Percentiles rank a stretch among this genome's conserved stretches.
phyloP scores from a whole-genome alignment of 1,140 invertebrate genomes.

The Steinernema khuongi region DNA sequence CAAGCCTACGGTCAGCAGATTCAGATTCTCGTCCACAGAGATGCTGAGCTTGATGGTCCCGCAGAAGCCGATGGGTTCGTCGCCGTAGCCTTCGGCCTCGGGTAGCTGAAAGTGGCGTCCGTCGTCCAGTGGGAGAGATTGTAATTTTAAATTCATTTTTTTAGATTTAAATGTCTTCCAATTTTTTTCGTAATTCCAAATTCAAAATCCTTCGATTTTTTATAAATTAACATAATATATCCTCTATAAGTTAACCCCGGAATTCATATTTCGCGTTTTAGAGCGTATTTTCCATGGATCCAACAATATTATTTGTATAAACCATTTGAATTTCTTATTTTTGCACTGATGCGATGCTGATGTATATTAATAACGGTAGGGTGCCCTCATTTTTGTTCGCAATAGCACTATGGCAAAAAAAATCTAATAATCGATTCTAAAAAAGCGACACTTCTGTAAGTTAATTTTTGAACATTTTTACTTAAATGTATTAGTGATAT shows the following conservation, averaged over 20 bases:
- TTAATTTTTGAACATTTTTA: neutral
- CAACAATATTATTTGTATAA: no score
- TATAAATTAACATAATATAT: no score
- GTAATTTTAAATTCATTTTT: no score
- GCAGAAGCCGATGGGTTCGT: conserved; percentile 28
- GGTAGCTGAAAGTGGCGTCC: conserved; percentile 21
- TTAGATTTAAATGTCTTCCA: neutral
- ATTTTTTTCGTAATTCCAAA: no score
- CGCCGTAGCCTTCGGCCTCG: conserved; percentile 36
- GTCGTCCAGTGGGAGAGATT: conserved; percentile 28
- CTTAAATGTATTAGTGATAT: no score
- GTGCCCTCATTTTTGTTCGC: conserved; percentile 22
- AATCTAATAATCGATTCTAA: conserved; percentile 19
- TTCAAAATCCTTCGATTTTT: no score
- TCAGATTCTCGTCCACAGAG: conserved; percentile 41
- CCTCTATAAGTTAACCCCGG: no score
- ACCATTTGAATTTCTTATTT: conserved; percentile 27
- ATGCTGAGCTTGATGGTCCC: conserved; percentile 41
- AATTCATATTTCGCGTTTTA: no score
- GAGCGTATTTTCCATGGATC: no score
- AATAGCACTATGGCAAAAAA: conserved; percentile 4
- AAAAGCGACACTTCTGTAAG: neutral
- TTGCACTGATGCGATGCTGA: conserved; percentile 23
- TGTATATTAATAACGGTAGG: no score
- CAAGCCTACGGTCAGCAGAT: conserved; percentile 31